Percentiles rank a stretch among this genome's conserved stretches.
Evolutionary conservation across 1,140 invertebrate genomes (phyloP).

Genomic region (Cecropterus lyciades): DNA sequence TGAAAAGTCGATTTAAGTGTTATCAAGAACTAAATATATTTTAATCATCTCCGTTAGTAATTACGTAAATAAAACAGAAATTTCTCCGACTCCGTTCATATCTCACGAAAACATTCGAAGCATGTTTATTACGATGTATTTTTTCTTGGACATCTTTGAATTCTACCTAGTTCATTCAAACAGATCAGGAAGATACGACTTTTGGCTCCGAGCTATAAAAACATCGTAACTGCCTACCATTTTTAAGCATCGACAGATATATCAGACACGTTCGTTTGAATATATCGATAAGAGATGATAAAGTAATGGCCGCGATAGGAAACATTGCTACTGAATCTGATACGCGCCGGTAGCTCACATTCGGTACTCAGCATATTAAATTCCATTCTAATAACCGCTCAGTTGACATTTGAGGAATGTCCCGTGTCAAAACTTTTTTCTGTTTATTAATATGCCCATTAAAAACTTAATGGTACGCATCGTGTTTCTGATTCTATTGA

Average conservation of each 20-base stretch:
- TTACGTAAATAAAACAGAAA: neutral
- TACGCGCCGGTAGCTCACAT: slow-evolving; percentile 62
- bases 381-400: slow-evolving; percentile 55
- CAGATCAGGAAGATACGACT: slow-evolving; percentile 52
- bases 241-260: slow-evolving; percentile 70
- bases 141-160: slow-evolving; percentile 58
- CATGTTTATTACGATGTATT: slow-evolving; percentile 58
- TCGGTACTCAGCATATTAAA: slow-evolving; percentile 56
- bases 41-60: neutral
- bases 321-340: slow-evolving; percentile 68
- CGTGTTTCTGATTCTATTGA: slow-evolving; percentile 15
- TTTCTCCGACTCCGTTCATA: slow-evolving; percentile 5
- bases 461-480: slow-evolving; percentile 20
- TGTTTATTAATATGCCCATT: slow-evolving; percentile 33
- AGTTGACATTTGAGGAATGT: slow-evolving; percentile 48
- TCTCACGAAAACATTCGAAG: slow-evolving; percentile 42
- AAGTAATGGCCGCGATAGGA: slow-evolving; percentile 66
- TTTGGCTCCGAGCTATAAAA: slow-evolving; percentile 57
- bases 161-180: slow-evolving; percentile 54
- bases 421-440: slow-evolving; percentile 33
- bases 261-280: slow-evolving; percentile 46
- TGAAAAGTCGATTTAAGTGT: no score
- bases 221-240: slow-evolving; percentile 53
- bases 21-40: neutral
- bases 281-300: slow-evolving; percentile 68